These are phyloP conservation scores for Cossypha caffra DNA, from an alignment of 2,797 vertebrate genomes.

Conservation along the genomic window DNA sequence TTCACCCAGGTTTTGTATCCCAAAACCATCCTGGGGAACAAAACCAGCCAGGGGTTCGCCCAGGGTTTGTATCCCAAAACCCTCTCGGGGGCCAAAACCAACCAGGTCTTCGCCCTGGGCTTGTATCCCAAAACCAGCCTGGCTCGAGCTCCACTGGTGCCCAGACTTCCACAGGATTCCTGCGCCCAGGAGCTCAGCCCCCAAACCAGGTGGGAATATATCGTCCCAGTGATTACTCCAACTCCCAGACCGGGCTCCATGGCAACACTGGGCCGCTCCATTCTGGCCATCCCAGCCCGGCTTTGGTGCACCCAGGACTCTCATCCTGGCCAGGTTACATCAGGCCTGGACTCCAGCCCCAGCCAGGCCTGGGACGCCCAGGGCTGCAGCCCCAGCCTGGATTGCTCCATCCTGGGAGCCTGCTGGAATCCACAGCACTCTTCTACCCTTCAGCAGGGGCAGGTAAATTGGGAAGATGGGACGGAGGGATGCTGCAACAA, in stretches of 20 bases:
- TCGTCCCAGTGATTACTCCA: neutral
- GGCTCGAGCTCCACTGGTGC: rapidly evolving
- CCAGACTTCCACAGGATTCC: neutral
- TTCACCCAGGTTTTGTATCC: rapidly evolving
- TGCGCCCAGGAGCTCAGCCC: neutral
- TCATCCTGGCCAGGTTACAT: neutral
- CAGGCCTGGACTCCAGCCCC: neutral
- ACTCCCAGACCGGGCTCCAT: neutral
- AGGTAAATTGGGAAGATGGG: rapidly evolving
- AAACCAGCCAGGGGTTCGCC: rapidly evolving
- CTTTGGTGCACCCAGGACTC: neutral
- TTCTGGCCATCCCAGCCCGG: neutral
- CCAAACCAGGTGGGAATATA: neutral
- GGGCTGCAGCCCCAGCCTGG: neutral
- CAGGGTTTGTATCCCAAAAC: rapidly evolving
- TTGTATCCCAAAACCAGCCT: neutral
- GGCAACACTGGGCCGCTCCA: neutral
- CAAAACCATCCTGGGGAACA: rapidly evolving
- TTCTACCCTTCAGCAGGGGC: conserved; percentile 9
- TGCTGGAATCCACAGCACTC: neutral
- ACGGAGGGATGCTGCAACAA: neutral
- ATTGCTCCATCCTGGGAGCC: neutral
- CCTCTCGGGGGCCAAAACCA: rapidly evolving
- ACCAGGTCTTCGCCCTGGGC: rapidly evolving
- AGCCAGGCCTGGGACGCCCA: neutral